Percentiles rank a stretch among this genome's conserved stretches.
These are phyloP conservation scores for Perca fluviatilis DNA, from an alignment of 2,113 vertebrate genomes.

Conservation along the genomic window DNA sequence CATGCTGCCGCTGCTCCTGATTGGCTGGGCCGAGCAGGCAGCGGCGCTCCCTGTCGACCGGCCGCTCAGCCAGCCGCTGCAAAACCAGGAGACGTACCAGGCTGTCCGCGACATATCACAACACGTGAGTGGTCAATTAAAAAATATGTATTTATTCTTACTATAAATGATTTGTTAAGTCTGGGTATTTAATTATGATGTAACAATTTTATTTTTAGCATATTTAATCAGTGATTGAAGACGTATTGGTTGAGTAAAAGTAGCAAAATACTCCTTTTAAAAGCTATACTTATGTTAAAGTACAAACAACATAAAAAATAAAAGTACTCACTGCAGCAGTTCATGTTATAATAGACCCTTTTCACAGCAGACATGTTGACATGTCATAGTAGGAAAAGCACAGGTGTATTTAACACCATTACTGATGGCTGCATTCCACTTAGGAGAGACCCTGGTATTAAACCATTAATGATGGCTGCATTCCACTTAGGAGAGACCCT, in stretches of 20 bases:
- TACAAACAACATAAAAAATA: no score
- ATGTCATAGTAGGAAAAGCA: no score
- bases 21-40: conserved; percentile 50
- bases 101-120: conserved; percentile 5
- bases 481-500: no score
- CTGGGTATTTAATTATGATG: not conserved
- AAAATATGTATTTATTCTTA: no score
- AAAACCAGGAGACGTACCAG: conserved; percentile 14
- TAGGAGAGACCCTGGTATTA: no score
- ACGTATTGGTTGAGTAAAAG: not conserved
- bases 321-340: no score
- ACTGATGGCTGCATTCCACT: no score
- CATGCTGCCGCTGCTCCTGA: conserved; percentile 63
- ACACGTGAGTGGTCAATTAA: conserved; percentile 51
- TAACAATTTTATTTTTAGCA: not conserved
- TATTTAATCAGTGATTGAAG: not conserved
- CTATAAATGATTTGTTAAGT: not conserved
- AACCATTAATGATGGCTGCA: no score
- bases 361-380: no score
- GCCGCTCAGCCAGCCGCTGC: conserved; percentile 40
- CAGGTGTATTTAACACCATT: no score
- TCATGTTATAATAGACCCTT: no score
- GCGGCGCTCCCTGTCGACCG: not conserved
- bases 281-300: not conserved
- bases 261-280: no score